Evolutionary conservation across 2,888 invertebrate genomes (phyloP).

Genomic region (Seira sanloemensis): DNA sequence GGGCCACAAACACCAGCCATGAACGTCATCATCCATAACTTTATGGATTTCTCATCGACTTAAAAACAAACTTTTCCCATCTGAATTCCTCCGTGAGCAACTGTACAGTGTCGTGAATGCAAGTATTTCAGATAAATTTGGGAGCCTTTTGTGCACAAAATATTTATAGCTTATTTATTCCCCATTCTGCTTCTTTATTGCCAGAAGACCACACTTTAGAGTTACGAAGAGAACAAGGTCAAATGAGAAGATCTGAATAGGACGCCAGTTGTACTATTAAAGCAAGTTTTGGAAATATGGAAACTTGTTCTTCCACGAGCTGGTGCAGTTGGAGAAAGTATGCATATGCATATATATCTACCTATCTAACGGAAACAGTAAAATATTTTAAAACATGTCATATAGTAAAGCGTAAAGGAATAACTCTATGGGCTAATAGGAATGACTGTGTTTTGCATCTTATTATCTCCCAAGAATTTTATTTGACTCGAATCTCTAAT

Average conservation of each 20-base stretch:
- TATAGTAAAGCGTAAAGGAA: too few species aligned
- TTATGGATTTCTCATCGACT: conserved; percentile 31
- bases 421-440: too few species aligned
- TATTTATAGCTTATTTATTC: background rate
- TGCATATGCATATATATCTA: too few species aligned
- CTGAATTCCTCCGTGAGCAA: background rate
- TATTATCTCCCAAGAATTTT: too few species aligned
- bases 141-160: background rate
- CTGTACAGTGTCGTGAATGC: background rate
- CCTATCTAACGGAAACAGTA: too few species aligned
- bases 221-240: background rate
- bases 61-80: conserved; percentile 7
- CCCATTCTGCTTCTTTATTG: background rate
- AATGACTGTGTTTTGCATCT: too few species aligned
- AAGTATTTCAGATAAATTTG: background rate
- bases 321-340: background rate
- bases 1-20: conserved; percentile 22
- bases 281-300: background rate
- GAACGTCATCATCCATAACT: conserved; percentile 38
- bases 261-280: background rate
- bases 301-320: background rate
- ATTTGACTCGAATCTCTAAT: too few species aligned
- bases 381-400: too few species aligned
- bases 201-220: background rate
- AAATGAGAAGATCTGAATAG: background rate